These are phyloP conservation scores for Glaucomys volans DNA, from an alignment of 2,113 vertebrate genomes.

Conservation along the genomic window DNA sequence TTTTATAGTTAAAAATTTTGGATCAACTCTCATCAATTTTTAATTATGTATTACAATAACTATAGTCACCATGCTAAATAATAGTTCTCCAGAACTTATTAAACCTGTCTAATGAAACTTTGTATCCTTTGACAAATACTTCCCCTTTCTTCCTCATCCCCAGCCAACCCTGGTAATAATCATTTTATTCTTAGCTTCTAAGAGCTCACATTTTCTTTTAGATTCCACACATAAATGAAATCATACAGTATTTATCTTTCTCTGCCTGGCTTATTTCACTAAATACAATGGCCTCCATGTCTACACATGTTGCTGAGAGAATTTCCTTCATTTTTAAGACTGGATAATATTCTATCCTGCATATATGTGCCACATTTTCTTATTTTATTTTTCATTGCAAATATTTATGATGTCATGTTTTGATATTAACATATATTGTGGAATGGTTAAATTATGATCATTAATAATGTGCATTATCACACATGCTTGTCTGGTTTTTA, in stretches of 20 bases:
- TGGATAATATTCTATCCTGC: too few relatives aligned
- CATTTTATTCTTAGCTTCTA: background rate
- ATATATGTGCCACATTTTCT: background rate
- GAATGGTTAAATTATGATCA: too few relatives aligned
- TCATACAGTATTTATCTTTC: background rate
- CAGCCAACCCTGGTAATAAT: background rate
- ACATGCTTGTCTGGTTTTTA: too few relatives aligned
- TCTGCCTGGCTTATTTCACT: background rate
- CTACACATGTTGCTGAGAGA: too few relatives aligned
- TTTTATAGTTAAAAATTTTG: too few relatives aligned
- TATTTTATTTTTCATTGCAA: background rate
- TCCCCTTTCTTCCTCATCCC: background rate
- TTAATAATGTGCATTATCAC: too few relatives aligned
- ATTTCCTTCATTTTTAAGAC: too few relatives aligned
- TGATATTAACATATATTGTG: too few relatives aligned
- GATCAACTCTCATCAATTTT: too few relatives aligned
- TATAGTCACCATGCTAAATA: background rate
- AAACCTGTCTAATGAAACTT: background rate
- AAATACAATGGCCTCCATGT: too few relatives aligned
- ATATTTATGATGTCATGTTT: too few relatives aligned
- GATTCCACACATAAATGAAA: too few relatives aligned
- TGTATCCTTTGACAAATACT: background rate
- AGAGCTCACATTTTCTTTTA: background rate
- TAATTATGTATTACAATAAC: background rate
- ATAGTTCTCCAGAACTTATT: background rate